Evolutionary conservation across 2,113 vertebrate species (phyloP).

Genomic region (Stegastes partitus): DNA sequence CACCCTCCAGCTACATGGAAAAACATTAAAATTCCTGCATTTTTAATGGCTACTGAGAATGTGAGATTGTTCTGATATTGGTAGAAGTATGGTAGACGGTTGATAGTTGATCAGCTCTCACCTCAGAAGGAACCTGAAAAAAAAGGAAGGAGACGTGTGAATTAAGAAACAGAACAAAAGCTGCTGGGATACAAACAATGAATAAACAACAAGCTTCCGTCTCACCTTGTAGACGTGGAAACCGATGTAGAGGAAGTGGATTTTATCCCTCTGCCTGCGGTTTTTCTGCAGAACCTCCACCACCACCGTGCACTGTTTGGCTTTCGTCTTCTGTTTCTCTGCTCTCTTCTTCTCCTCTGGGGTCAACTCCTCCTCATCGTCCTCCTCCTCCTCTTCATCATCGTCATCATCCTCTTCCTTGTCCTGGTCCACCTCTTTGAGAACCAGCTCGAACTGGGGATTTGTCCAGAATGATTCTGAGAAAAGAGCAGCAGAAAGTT

Average conservation of each 20-base stretch:
- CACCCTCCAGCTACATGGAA: slow-evolving; percentile 66
- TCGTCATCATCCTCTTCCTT: slow-evolving; percentile 55
- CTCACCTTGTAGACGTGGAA: slow-evolving; percentile 86
- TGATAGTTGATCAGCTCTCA: slow-evolving; percentile 40
- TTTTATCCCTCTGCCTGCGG: slow-evolving; percentile 73
- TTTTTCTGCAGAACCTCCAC: slow-evolving; percentile 87
- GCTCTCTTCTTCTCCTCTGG: slow-evolving; percentile 39
- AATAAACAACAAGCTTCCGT: background rate
- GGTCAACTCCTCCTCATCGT: slow-evolving; percentile 27
- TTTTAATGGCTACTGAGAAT: background rate
- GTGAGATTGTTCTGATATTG: background rate
- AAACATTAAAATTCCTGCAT: background rate
- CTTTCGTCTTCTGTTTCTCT: slow-evolving; percentile 66
- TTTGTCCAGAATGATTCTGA: slow-evolving; percentile 85
- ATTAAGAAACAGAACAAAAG: background rate
- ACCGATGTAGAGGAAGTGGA: slow-evolving; percentile 78
- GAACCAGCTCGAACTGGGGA: slow-evolving; percentile 83
- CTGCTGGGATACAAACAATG: background rate
- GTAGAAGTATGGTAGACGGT: background rate
- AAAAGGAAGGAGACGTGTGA: slow-evolving; percentile 9
- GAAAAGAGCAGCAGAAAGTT: background rate
- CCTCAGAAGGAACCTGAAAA: slow-evolving; percentile 80
- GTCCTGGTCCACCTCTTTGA: slow-evolving; percentile 72
- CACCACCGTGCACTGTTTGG: slow-evolving; percentile 79
- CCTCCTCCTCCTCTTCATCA: slow-evolving; percentile 56